Conservation (phyloP, 2,888 invertebrate genomes). For the Calameuta pallipes region DNA sequence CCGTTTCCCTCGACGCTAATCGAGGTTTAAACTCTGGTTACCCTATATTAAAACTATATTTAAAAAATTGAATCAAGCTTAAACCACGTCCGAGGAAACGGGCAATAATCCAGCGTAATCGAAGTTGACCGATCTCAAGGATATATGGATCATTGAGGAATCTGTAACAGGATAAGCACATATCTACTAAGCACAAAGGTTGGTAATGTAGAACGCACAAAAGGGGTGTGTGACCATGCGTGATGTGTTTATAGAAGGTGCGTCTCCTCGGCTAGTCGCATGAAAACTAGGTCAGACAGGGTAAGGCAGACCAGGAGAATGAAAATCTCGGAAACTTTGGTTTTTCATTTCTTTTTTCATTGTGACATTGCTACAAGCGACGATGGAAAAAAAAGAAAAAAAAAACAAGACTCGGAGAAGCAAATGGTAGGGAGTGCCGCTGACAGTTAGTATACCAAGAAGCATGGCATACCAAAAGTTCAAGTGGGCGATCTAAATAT, state of each 20-base stretch:
- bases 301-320: not conserved
- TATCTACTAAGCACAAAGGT: not conserved
- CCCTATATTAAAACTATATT: no score
- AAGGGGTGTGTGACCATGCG: conserved; percentile 30
- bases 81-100: no score
- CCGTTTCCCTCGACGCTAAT: no score
- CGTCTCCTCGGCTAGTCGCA: not conserved
- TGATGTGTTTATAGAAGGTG: conserved; percentile 7
- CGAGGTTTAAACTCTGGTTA: no score
- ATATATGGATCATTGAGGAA: not conserved
- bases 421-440: not conserved
- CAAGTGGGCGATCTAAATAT: conserved; percentile 33
- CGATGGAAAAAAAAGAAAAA: not conserved
- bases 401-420: not conserved
- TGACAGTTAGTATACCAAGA: conserved; percentile 21
- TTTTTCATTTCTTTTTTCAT: not conserved
- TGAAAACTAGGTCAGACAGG: not conserved
- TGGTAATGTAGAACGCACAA: conserved; percentile 21
- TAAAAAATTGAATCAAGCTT: no score
- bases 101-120: not conserved
- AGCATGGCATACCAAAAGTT: conserved; percentile 28
- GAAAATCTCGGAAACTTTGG: conserved; percentile 9
- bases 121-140: not conserved
- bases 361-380: not conserved
- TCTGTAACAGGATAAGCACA: not conserved